Percentiles rank a stretch among this genome's conserved stretches.
Evolutionary conservation across 2,113 vertebrate genomes (phyloP).

Genomic region (rabbit (Oryctolagus cuniculus)): DNA sequence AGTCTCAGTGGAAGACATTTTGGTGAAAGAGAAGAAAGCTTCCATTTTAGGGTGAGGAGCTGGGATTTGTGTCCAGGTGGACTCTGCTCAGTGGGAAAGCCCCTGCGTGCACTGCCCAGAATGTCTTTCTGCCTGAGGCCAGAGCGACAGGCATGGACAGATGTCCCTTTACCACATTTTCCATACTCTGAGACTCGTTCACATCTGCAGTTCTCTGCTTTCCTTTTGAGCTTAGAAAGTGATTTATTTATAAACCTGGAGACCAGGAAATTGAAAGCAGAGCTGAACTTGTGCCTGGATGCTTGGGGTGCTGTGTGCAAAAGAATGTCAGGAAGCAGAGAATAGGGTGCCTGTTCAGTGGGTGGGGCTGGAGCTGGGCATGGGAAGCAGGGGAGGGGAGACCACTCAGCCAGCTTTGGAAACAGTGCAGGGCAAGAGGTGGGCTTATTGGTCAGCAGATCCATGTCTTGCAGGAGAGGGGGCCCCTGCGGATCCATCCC

Average conservation of each 20-base stretch:
- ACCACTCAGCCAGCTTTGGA: too few species aligned
- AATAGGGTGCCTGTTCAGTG: neutral
- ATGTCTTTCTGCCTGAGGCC: neutral
- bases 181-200: neutral
- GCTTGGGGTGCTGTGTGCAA: neutral
- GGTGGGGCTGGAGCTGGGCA: too few species aligned
- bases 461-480: neutral
- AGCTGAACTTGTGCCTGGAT: neutral
- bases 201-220: too few species aligned
- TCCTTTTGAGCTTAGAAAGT: neutral
- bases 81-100: neutral
- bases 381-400: neutral
- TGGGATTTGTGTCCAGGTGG: neutral
- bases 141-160: neutral
- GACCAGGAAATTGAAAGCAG: neutral
- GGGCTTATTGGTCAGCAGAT: neutral
- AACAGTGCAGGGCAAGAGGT: too few species aligned
- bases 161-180: neutral
- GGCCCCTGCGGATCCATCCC: neutral
- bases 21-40: neutral
- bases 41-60: neutral
- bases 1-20: neutral
- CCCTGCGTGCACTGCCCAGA: neutral
- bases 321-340: neutral
- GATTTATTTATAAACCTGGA: neutral